Base-by-base conservation (phyloP, 2,797 vertebrate species). In the Phoebastria nigripes region DNA sequence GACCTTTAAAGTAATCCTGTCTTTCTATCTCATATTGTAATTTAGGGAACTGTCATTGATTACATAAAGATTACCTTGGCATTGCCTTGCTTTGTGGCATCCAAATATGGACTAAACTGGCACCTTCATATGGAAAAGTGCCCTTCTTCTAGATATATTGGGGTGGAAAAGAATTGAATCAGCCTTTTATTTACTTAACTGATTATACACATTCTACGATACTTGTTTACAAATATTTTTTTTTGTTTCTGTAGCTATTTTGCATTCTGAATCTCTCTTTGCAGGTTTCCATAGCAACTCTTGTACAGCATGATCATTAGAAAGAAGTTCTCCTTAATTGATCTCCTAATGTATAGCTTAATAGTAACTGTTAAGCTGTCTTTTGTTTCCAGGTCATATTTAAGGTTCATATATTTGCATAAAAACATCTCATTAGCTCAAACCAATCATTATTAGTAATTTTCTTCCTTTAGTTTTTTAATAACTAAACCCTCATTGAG, bases 331-430 rank as follows among this genome's bases (percentile, higher is more conserved):
- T 99, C 97, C 99, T 99, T 99, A 99, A 99, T 99, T 99, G 99
- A 99, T 99, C 98, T 98, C 98, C 99, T 99, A 99, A 99, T 99
- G 99, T 99, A 99, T 99, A 98, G 98, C 99, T 98, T 98, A 98
- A 98, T 99, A 99, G 98, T 99, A 98, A 98, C 98, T 98, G 98
- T 98, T 98, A 99, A 99, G 98, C 98, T 99, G 98, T 98, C 99
- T 99, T 99, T 99, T 99, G 99, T 99, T 99, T 99, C 99, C 99
- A 99, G 99, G 99, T 99, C 99, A 99, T 98, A 99, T 99, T 99
- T 99, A 98, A 96, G 98, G 98, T 98, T 98, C 98, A 98, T 91
- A 77, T 97, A 99, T 99, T 99, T 99, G 99, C 99, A 99, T 99
- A 99, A 99, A 99, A 99, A 98, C 99, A 99, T 99, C 98, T 98